Conservation (phyloP, 2,797 vertebrate genomes). For the Pogonophryne albipinna region DNA sequence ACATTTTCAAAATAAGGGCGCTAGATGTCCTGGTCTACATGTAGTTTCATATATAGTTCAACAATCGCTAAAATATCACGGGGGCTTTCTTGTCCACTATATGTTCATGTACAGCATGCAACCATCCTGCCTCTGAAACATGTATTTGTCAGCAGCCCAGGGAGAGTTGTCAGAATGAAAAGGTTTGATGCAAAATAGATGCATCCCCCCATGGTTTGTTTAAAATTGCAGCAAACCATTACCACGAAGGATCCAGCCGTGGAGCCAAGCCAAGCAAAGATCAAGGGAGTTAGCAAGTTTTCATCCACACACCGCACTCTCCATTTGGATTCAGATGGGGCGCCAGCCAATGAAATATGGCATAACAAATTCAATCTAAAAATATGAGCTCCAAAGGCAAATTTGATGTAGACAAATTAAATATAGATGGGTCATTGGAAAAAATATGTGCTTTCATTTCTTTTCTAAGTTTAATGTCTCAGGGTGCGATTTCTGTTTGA, state of each 20-base stretch:
- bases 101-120: constrained; percentile 32
- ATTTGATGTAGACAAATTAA: constrained; percentile 78
- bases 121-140: constrained; percentile 61
- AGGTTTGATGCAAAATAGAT: constrained; percentile 82
- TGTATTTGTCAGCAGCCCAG: constrained; percentile 75
- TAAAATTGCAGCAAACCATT: constrained; percentile 80
- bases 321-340: constrained; percentile 71
- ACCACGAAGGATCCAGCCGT: constrained; percentile 56
- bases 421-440: constrained; percentile 77
- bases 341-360: constrained; percentile 58
- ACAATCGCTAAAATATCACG: constrained; percentile 49
- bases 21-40: background rate
- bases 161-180: constrained; percentile 74
- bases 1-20: constrained; percentile 12
- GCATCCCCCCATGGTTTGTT: constrained; percentile 77
- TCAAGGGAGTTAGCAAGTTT: constrained; percentile 77
- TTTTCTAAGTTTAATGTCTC: constrained; percentile 55
- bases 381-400: constrained; percentile 70
- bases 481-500: constrained; percentile 49
- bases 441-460: constrained; percentile 49
- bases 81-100: constrained; percentile 47
- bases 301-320: constrained; percentile 63
- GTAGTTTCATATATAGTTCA: background rate
- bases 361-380: constrained; percentile 73
- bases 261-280: constrained; percentile 63